These are phyloP conservation scores for Oenanthe melanoleuca DNA, from an alignment of 2,113 vertebrate species.

Conservation along the genomic window DNA sequence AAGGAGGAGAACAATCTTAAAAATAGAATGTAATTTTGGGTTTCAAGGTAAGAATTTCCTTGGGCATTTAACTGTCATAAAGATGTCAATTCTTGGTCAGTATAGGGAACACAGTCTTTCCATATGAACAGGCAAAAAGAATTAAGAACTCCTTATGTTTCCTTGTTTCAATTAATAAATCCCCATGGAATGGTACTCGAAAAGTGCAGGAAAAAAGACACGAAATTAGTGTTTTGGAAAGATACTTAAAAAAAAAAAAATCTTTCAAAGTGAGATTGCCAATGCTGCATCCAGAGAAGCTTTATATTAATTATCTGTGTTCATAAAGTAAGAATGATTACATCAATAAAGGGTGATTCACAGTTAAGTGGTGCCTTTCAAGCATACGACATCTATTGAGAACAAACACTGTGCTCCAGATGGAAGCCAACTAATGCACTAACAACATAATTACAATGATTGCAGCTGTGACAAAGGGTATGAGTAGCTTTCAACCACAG, in stretches of 20 bases:
- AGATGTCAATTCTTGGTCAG: not conserved
- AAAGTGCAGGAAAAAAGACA: not conserved
- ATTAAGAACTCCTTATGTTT: not conserved
- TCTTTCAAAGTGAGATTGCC: not conserved
- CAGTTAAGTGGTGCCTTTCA: slow-evolving; percentile 65
- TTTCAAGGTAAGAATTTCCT: not conserved
- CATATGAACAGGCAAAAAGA: not conserved
- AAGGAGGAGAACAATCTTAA: not conserved
- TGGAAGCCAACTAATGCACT: slow-evolving; percentile 51
- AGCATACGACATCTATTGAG: slow-evolving; percentile 32
- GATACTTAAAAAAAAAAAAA: not conserved
- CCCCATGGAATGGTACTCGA: not conserved
- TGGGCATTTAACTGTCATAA: not conserved
- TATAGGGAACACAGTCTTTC: not conserved
- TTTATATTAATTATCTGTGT: slow-evolving; percentile 66
- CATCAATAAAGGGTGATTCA: slow-evolving; percentile 67
- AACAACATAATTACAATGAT: slow-evolving; percentile 54
- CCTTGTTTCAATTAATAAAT: not conserved
- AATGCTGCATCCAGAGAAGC: slow-evolving; percentile 4
- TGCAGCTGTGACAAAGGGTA: slow-evolving; percentile 33
- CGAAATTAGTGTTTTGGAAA: not conserved
- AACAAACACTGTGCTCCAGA: slow-evolving; percentile 49
- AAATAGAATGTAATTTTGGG: not conserved
- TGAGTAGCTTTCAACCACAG: slow-evolving; percentile 12
- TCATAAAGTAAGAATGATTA: slow-evolving; percentile 63